Evolutionary conservation across 2,113 vertebrate genomes (phyloP).

Genomic region (Anser cygnoides): DNA sequence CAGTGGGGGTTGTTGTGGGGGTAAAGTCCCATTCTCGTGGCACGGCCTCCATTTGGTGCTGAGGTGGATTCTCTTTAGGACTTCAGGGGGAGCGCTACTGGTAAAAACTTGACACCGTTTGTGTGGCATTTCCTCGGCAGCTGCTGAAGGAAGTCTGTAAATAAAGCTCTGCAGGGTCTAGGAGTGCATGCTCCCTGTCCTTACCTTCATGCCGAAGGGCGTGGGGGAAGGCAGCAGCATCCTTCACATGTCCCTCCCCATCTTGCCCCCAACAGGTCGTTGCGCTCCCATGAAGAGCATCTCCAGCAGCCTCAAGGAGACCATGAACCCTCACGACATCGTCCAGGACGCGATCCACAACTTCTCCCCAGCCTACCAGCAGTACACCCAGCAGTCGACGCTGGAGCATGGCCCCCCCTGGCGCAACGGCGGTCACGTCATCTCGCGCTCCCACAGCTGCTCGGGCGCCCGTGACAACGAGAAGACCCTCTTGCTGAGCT

Average conservation of each 20-base stretch:
- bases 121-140: background rate
- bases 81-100: background rate
- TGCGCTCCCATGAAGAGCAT: slow-evolving; percentile 98
- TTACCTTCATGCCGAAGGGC: background rate
- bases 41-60: background rate
- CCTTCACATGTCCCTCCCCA: background rate
- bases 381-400: slow-evolving; percentile 95
- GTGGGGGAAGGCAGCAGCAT: background rate
- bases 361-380: slow-evolving; percentile 96
- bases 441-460: slow-evolving; percentile 88
- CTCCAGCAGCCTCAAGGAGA: slow-evolving; percentile 97
- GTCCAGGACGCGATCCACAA: slow-evolving; percentile 97
- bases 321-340: slow-evolving; percentile 94
- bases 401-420: slow-evolving; percentile 82
- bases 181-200: background rate
- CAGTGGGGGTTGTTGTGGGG: background rate
- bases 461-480: slow-evolving; percentile 86
- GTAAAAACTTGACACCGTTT: background rate
- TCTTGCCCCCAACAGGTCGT: slow-evolving; percentile 78
- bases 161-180: background rate
- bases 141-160: background rate
- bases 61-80: background rate
- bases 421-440: slow-evolving; percentile 76
- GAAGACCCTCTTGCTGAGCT: slow-evolving; percentile 94
- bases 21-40: background rate